Base-by-base conservation (phyloP, 2,797 vertebrate species). In the Malacoctenus gilli region DNA sequence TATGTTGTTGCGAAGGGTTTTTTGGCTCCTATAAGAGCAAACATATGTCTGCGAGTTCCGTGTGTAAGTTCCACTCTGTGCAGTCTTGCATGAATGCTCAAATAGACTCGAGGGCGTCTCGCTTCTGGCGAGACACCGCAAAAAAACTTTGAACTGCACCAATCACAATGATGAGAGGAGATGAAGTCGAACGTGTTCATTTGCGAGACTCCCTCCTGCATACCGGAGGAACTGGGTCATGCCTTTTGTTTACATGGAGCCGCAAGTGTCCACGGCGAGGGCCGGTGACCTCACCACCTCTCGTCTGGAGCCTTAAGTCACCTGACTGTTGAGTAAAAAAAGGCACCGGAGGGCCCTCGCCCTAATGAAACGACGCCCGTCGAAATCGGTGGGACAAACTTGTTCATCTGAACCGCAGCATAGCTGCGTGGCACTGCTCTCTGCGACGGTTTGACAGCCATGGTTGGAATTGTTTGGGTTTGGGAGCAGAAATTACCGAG, bases 81-180 rank as follows among this genome's bases (percentile, higher is more conserved):
- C 4, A 71, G n/a, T n/a, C n/a, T 25, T 63, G 46, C 69, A 59
- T 31, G 37, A 72, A 69, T 39, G 55, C 64, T 51, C 42, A 10
- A 3, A 34, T 76, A 59, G 48, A 67, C 49, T 68, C 4, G 1
- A 73, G 46, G 81, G 68, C 50, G 47, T 75, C 74, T 77, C 43
- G 12, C 22, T 59, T 72, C 55, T 34, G 70, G 68, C 72, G 16
- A 77, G 59, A 72, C 62, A 68, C 72, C 60, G 19, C 73, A 82
- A 51, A n/a, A n/a, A n/a, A 56, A 61, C 74, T 80, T 77, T 80
- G 44, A 77, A 77, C 62, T 49, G 57, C 55, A 41, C 53, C 47
- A 56, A 60, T 85, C 66, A 59, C 69, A 59, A 54, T 76, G 60
- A 87, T 69, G 66, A 72, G 63, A 82, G 71, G 50, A 68, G 56